Conservation (phyloP, 2,797 vertebrate genomes). For the Garrulus glandarius region DNA sequence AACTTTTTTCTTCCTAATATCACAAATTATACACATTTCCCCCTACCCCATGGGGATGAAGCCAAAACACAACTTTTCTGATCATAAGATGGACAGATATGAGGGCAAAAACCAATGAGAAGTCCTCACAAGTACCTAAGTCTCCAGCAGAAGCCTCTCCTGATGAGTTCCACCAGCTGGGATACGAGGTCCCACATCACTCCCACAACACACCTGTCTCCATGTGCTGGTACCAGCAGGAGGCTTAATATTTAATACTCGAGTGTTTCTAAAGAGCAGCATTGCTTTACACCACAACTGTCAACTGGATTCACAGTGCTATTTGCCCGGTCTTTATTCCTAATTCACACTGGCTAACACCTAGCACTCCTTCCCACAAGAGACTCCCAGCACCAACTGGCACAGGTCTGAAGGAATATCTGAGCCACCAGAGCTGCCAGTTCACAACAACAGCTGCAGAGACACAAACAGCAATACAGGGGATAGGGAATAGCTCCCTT, state of each 20-base stretch:
- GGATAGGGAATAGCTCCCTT: neutral
- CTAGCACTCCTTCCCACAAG: neutral
- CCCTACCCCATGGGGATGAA: constrained; percentile 41
- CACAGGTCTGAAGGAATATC: neutral
- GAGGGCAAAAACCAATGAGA: neutral
- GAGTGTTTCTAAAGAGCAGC: neutral
- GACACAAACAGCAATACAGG: neutral
- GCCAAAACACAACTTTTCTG: constrained; percentile 44
- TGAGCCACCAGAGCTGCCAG: neutral
- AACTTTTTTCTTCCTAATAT: constrained; percentile 42
- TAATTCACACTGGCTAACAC: neutral
- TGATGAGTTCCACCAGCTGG: neutral
- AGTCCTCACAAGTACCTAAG: neutral
- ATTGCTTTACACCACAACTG: neutral
- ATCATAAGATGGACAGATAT: neutral
- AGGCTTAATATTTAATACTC: neutral
- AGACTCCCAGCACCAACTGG: neutral
- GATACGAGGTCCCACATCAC: neutral
- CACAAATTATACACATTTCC: neutral
- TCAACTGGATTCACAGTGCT: neutral
- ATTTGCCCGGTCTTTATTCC: neutral
- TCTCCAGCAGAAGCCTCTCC: neutral
- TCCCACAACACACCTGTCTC: neutral
- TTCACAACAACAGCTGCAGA: neutral
- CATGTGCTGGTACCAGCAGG: neutral